Evolutionary conservation across 2,113 vertebrate species (phyloP).

Genomic region (Pedionomus torquatus): DNA sequence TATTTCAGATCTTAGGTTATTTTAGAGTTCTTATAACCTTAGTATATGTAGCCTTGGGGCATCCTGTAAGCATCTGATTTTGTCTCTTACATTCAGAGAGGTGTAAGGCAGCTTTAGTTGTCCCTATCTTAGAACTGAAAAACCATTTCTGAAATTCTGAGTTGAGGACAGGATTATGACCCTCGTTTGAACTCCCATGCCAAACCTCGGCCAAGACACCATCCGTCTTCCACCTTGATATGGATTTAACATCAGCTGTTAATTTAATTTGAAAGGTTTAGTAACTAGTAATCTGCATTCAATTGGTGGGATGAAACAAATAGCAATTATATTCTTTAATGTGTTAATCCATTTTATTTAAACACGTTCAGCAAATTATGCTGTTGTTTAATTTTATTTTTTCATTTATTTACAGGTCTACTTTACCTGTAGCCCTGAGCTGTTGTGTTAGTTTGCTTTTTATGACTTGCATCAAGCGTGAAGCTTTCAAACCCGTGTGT

Average conservation of each 20-base stretch:
- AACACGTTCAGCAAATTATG: neutral
- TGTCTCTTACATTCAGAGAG: neutral
- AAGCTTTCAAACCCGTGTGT: neutral
- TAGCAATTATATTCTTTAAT: neutral
- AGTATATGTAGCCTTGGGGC: neutral
- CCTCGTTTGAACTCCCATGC: neutral
- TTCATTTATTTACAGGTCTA: slow-evolving; percentile 38
- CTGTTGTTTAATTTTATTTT: neutral
- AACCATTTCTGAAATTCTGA: neutral
- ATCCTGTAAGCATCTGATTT: neutral
- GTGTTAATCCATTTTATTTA: neutral
- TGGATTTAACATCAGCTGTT: neutral
- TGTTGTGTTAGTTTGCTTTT: neutral
- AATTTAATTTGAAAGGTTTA: neutral
- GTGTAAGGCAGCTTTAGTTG: neutral
- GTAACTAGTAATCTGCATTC: neutral
- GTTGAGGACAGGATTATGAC: neutral
- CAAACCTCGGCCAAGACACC: neutral
- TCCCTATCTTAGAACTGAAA: neutral
- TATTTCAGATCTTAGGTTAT: neutral
- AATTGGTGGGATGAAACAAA: neutral
- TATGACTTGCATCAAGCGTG: neutral
- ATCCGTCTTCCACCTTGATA: neutral
- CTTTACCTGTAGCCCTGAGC: neutral
- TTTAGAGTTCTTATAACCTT: neutral